Conservation (phyloP, 2,888 invertebrate species). For the Serrognathus titanus region DNA sequence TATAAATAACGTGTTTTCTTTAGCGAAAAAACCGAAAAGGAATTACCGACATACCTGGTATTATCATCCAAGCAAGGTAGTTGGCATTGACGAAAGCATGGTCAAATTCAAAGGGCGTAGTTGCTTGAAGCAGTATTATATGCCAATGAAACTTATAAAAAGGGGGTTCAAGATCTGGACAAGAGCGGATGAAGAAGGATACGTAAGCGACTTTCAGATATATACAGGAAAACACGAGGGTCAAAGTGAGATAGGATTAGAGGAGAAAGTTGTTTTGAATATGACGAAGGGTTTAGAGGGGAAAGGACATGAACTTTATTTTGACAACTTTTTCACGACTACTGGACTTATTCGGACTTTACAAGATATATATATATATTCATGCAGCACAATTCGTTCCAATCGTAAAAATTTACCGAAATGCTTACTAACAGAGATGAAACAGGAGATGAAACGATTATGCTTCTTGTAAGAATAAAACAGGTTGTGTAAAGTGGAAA, state of each 20-base stretch:
- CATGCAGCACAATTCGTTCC: conserved; percentile 25
- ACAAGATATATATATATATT: conserved; percentile 20
- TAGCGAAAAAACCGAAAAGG: no score
- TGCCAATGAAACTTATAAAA: background rate
- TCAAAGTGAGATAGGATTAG: no score
- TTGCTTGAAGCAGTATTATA: background rate
- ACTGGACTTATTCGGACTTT: conserved; percentile 20
- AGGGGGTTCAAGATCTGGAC: conserved; percentile 30
- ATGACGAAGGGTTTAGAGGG: conserved; percentile 11
- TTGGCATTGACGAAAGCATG: background rate
- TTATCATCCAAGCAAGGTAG: no score
- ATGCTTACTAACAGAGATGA: background rate
- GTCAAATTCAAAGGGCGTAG: background rate
- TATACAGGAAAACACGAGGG: no score
- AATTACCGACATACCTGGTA: no score
- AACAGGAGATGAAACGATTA: background rate
- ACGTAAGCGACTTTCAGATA: conserved; percentile 31
- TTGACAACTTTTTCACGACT: conserved; percentile 31
- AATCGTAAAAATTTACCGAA: conserved; percentile 22
- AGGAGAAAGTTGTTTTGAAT: conserved; percentile 18
- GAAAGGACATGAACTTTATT: conserved; percentile 24
- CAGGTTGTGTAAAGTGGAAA: background rate
- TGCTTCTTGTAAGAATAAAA: background rate
- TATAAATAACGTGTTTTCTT: no score
- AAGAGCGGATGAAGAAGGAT: conserved; percentile 27